Percentiles rank a stretch among this genome's conserved stretches.
Conservation (phyloP, 2,797 vertebrate species). For the Miichthys miiuy region DNA sequence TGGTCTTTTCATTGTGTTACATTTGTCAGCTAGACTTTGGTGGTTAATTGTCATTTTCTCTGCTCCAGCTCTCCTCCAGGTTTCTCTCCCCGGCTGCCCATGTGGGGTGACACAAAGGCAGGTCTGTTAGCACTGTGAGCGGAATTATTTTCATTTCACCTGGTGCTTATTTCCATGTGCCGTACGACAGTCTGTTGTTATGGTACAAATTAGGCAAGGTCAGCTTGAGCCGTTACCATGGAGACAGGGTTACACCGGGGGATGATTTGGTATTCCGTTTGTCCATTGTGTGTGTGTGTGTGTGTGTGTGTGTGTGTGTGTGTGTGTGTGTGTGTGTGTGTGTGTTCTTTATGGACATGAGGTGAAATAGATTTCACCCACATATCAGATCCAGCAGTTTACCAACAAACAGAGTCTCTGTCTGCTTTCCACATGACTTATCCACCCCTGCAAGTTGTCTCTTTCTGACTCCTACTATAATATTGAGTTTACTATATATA, state of each 20-base stretch:
- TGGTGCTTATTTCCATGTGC: slow-evolving; percentile 35
- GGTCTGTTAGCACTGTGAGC: slow-evolving; percentile 33
- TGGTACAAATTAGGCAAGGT: slow-evolving; percentile 76
- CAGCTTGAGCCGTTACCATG: slow-evolving; percentile 79
- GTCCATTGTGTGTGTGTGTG: background rate
- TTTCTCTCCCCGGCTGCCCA: slow-evolving; percentile 33
- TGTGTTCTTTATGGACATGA: slow-evolving; percentile 15
- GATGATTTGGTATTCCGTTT: slow-evolving; percentile 46
- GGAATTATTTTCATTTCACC: slow-evolving; percentile 51
- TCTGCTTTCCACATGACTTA: slow-evolving; percentile 2
- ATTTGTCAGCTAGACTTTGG: slow-evolving; percentile 34
- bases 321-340: slow-evolving; percentile 16
- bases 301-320: slow-evolving; percentile 29
- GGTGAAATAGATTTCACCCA: slow-evolving; percentile 53
- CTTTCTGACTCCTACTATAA: background rate
- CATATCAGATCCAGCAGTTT: slow-evolving; percentile 27
- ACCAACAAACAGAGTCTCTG: slow-evolving; percentile 11
- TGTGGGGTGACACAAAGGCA: slow-evolving; percentile 22
- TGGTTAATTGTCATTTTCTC: slow-evolving; percentile 26
- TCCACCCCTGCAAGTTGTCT: background rate
- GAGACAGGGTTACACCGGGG: slow-evolving; percentile 66
- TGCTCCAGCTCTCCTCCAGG: slow-evolving; percentile 33
- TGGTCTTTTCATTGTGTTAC: slow-evolving; percentile 21
- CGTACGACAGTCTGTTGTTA: slow-evolving; percentile 47
- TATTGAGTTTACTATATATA: background rate